Percentiles rank a stretch among this genome's conserved stretches.
phyloP scores from a whole-genome alignment of 2,113 vertebrate genomes.

The Rattus rattus region DNA sequence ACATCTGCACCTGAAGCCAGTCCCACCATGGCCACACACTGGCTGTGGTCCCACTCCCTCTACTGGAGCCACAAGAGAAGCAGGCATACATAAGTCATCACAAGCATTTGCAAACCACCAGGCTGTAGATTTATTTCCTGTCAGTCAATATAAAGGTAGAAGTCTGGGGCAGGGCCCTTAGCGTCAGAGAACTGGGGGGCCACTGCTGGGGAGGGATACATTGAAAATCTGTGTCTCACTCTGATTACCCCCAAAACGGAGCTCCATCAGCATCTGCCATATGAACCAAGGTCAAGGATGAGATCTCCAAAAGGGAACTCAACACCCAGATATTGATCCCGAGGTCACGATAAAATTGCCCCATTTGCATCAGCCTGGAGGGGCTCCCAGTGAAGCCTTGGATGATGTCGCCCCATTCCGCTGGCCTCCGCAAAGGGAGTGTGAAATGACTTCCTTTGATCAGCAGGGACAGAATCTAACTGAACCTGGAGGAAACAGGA shows the following conservation, averaged over 20 bases:
- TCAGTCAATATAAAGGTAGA: neutral
- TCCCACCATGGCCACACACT: neutral
- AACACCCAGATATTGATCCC: neutral
- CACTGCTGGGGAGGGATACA: neutral
- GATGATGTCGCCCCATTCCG: neutral
- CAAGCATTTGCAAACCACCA: neutral
- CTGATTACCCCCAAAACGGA: neutral
- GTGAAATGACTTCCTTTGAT: neutral
- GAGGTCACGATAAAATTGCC: neutral
- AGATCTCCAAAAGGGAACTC: neutral
- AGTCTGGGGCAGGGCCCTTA: neutral
- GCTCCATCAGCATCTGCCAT: neutral
- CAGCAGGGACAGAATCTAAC: neutral
- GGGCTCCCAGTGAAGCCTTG: neutral
- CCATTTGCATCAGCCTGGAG: neutral
- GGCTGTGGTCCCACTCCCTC: neutral
- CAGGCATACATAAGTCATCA: no score
- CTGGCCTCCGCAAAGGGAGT: neutral
- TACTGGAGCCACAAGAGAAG: neutral
- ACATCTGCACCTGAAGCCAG: fast-evolving
- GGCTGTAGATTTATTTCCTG: neutral
- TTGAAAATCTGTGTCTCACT: neutral
- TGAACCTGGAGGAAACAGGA: neutral
- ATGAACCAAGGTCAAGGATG: neutral
- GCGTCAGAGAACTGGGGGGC: neutral